Conservation (phyloP, 2,113 vertebrate genomes). For the Penelope pileata region DNA sequence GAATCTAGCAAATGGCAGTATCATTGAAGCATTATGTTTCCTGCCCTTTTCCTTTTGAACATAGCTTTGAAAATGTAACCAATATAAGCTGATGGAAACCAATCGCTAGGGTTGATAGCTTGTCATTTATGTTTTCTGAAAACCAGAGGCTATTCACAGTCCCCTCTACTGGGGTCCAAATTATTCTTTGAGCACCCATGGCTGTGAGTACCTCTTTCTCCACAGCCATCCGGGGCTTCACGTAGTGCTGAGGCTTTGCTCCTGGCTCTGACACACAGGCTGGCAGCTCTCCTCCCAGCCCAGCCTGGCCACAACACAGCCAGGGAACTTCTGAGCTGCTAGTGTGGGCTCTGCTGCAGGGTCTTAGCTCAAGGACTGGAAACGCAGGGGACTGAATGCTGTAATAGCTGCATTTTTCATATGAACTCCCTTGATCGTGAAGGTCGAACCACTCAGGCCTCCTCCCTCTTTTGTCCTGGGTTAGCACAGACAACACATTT, state of each 20-base stretch:
- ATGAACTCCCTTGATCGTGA: background rate
- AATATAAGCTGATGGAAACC: constrained; percentile 53
- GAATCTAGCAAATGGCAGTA: constrained; percentile 46
- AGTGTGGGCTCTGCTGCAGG: background rate
- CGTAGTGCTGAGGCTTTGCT: background rate
- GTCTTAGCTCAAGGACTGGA: background rate
- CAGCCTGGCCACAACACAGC: background rate
- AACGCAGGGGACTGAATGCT: background rate
- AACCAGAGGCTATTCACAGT: background rate
- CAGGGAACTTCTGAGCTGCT: background rate
- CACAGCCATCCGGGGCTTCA: background rate
- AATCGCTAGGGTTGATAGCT: constrained; percentile 47
- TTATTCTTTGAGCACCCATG: background rate
- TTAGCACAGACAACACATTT: background rate
- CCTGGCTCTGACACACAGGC: too few relatives aligned
- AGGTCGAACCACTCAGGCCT: background rate
- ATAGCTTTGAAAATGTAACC: constrained; percentile 50
- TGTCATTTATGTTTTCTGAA: constrained; percentile 59
- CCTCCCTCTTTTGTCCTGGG: background rate
- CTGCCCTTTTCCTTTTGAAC: constrained; percentile 56
- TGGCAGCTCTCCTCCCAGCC: background rate
- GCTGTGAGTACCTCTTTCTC: background rate
- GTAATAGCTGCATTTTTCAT: background rate
- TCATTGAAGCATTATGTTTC: constrained; percentile 52
- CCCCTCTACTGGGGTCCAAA: background rate